Conservation (phyloP, 2,797 vertebrate species). For the Xiphophorus birchmanni region DNA sequence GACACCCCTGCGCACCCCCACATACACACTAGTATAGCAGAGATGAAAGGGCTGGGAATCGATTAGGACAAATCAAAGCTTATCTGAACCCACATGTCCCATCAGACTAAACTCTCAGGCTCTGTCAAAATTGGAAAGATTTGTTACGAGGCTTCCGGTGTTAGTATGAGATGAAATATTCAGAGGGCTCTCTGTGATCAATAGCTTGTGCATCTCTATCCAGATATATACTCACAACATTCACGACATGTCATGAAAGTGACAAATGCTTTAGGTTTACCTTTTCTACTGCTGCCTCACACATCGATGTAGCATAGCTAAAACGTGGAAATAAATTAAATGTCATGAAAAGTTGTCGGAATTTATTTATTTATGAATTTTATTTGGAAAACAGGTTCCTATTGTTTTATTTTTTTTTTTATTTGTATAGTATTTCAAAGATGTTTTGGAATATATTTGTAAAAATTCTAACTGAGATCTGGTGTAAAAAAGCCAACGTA, state of each 20-base stretch:
- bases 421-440: neutral
- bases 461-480: neutral
- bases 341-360: neutral
- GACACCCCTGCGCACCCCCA: constrained; percentile 11
- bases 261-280: neutral
- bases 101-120: constrained; percentile 72
- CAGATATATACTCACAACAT: constrained; percentile 38
- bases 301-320: neutral
- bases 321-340: neutral
- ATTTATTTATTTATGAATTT: neutral
- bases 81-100: constrained; percentile 69
- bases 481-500: neutral
- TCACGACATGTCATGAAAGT: constrained; percentile 14
- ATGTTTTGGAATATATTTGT: neutral
- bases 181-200: constrained; percentile 61
- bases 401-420: neutral
- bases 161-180: constrained; percentile 73
- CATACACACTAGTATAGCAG: constrained; percentile 21
- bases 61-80: constrained; percentile 78
- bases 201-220: constrained; percentile 55
- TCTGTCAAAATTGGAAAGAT: constrained; percentile 72
- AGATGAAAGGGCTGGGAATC: constrained; percentile 79
- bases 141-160: constrained; percentile 74
- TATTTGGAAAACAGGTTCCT: neutral
- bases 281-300: neutral